Base-by-base conservation (phyloP, 2,888 invertebrate genomes). In the Ophion obscuratus region DNA sequence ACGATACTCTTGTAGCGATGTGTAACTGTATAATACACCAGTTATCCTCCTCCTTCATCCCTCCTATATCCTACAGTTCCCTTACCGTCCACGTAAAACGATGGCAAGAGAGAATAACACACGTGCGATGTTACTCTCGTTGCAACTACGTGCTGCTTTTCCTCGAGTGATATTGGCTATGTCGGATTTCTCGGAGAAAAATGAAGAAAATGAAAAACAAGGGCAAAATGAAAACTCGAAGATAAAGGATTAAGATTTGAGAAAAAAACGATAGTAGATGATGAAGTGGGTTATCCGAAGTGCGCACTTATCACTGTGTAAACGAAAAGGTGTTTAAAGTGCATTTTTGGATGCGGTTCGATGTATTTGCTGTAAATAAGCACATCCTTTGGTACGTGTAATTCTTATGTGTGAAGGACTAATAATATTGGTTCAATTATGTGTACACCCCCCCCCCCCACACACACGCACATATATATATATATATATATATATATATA, bases 111-210 rank as follows among this genome's bases (percentile, higher is more conserved):
- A 73, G 71, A 83, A 80, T 61, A 70, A 82, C 85, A 68, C 81
- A 85, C 81, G 85, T 85, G 81, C 74, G 64, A 78, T 75, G 53
- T 61, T 75, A 68, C 78, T 85, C 74, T 85, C 74, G 81, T 70
- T 70, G 77, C 68, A 78, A 67, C 66, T 82, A 85, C 85, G 85
- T 85, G 85, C 70, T 85, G 67, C 82, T 81, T 70, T 64, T 70
- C 62, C 44, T n/a, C 20, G 36, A 36, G 62, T 64, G 75, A 79
- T 82, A 85, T 85, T 82, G 85, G 75, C 70, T 27, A 36, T 71
- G 79, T 82, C 82, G 71, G 79, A 57, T 82, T 70, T 70, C 40
- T 10, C 2, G 11, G 31, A 59, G 44, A 27, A 10, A 9, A 57
- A 83, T 66, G 47, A 47, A 47, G 11, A 10, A 61, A 78, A 20